Base-by-base conservation (phyloP, 2,797 vertebrate species). In the Pseudochaenichthys georgianus region DNA sequence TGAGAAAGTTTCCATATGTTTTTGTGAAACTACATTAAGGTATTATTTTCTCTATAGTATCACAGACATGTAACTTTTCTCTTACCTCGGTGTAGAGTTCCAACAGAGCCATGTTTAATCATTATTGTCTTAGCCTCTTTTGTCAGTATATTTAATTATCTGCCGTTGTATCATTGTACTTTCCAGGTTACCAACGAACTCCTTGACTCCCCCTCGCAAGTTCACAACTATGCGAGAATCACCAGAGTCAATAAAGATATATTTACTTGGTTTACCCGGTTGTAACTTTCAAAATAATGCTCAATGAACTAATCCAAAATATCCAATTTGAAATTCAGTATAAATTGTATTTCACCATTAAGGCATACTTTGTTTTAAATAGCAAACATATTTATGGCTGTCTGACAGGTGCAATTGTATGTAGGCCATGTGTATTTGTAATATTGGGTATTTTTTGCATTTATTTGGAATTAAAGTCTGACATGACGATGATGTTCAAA, bases 81-180 rank as follows among this genome's bases (percentile, higher is more conserved):
- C 92, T 87, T 94, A 96, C 95, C 95, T 95, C 78, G 3, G 95
- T 95, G 88, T 96, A 96, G 7, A 96, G 90, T 59, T 96, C 95
- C 75, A 88, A 73, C 73, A 96, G 54, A 86, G 95, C 92, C 95
- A 96, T 96, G 28, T 73, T 88, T 62, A 45, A 15, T 53, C 88
- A 89, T 92, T 73, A 66, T 64, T 64, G 41, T 66, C 69, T 17
- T 9, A n/a, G 63, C 63, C 43, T 68, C 31, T 63, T 16, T 28
- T 21, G 11, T 41, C 47, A 28, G 6, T 66, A 2, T 21, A 5
- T 73, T 38, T 77, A 50, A 81, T 80, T 54, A 41, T 17, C 80
- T 82, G 68, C 75, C 81, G 63, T 16, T 69, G 34, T 74, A 7
- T 58, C 62, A 47, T 54, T 65, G 19, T 28, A 45, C 13, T 72